Base-by-base conservation (phyloP, 2,797 vertebrate species). In the Champsocephalus gunnari region DNA sequence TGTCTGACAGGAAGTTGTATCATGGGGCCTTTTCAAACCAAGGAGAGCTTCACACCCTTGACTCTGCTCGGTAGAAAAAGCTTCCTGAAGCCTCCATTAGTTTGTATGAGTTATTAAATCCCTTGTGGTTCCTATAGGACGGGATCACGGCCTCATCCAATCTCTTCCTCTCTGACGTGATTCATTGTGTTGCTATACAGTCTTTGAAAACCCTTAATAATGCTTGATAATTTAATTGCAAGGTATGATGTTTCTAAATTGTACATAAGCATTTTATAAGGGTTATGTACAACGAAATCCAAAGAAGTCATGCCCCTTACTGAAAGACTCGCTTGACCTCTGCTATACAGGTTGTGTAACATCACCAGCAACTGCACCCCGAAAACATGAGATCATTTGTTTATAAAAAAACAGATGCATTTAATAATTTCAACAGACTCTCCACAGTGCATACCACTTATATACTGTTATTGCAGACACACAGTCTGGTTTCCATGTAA, bases 351-450 rank as follows among this genome's bases (percentile, higher is more conserved):
- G 0, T n/a, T 3, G 1, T 21, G 14, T 41, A 4, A 34, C 21
- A 28, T 64, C 47, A 59, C 49, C 6, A 65, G 32, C 4, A 10
- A 43, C 50, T 6, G 11, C 51, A 3, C 9, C 17, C 66, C 43
- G 28, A 51, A 59, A 83, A 76, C 19, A 67, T n/a, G 11, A 61
- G 9, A 67, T 63, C 43, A 5, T 82, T 75, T 72, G 55, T 76
- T 83, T 87, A 82, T 69, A 87, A 89, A 91, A 90, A 88, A 47
- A 73, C 47, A 70, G 14, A 75, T 66, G 34, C 14, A 72, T 89
- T 90, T 88, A 83, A 92, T 91, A 17, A 79, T 76, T 87, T 80
- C 49, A 63, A 54, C 65, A 77, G 65, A 85, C 73, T 55, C 49
- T 61, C 72, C 49, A 88, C 77, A 50, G 79, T 76, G 68, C 68